These are phyloP conservation scores for Platichthys stellatus DNA, from an alignment of 2,113 vertebrate species.

Conservation along the genomic window DNA sequence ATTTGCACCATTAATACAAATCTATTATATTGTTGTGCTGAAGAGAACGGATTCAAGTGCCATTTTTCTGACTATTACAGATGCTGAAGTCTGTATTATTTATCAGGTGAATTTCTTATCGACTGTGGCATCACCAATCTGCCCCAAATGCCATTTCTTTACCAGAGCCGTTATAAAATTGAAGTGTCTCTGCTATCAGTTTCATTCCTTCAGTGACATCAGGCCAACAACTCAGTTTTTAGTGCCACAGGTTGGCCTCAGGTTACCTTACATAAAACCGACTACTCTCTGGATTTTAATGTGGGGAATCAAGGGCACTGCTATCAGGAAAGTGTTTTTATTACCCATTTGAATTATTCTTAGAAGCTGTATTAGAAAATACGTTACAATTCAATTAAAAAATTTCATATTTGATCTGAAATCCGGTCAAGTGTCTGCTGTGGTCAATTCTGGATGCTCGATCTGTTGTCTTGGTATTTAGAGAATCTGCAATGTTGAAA, in stretches of 20 bases:
- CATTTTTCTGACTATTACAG: not conserved
- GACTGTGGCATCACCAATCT: not conserved
- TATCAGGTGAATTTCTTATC: not conserved
- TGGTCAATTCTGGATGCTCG: not conserved
- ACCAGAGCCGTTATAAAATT: not conserved
- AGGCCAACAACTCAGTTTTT: not conserved
- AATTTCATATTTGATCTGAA: not conserved
- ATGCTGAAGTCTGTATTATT: not conserved
- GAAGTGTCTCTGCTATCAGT: not conserved
- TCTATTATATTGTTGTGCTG: not conserved
- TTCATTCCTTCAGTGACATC: conserved; percentile 2
- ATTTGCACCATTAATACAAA: not conserved
- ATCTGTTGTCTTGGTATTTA: not conserved
- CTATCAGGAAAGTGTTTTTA: not conserved
- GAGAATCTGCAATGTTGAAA: not conserved
- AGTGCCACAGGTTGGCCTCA: not conserved
- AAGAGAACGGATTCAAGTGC: not conserved
- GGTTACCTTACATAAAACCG: not conserved
- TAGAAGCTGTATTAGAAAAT: not conserved
- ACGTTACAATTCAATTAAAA: not conserved
- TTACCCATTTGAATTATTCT: not conserved
- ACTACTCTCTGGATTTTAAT: not conserved
- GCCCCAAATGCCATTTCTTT: not conserved
- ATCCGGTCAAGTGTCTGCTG: not conserved
- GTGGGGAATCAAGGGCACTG: not conserved